Conservation (phyloP, 2,888 invertebrate genomes). For the Tipula helvola region DNA sequence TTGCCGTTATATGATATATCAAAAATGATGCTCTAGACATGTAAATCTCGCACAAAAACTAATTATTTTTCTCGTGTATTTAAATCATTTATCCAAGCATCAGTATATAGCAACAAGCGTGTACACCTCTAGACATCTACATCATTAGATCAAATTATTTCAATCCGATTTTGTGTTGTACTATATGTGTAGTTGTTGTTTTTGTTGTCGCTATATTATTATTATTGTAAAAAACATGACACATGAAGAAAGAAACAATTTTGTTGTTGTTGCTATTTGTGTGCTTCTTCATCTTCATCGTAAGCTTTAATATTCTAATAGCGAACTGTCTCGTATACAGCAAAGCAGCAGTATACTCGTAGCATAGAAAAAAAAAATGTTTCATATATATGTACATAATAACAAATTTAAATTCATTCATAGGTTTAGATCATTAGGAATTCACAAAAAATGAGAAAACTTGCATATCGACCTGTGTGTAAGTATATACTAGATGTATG, state of each 20-base stretch:
- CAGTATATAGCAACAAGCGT: neutral
- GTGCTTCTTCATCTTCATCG: neutral
- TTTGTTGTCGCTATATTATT: neutral
- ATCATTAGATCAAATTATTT: constrained; percentile 4
- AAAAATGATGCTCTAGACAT: too few relatives aligned
- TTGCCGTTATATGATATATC: neutral
- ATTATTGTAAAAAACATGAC: neutral
- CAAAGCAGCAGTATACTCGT: neutral
- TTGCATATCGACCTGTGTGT: neutral
- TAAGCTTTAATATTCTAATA: neutral
- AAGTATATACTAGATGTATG: neutral
- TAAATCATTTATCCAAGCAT: neutral
- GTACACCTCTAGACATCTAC: neutral
- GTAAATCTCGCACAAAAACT: neutral
- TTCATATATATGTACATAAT: neutral
- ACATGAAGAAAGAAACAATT: neutral
- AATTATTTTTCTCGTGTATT: neutral
- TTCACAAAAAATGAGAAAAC: neutral
- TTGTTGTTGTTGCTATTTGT: neutral
- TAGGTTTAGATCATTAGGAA: neutral
- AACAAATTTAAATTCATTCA: constrained; percentile 4
- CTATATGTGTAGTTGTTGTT: neutral
- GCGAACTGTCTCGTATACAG: neutral
- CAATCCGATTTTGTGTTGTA: neutral
- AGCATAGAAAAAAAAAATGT: neutral